A percentile compares a stretch with the other conserved stretches of the same genome.
These are phyloP conservation scores for Aegypius monachus DNA, from an alignment of 2,113 vertebrate genomes.

Conservation along the genomic window DNA sequence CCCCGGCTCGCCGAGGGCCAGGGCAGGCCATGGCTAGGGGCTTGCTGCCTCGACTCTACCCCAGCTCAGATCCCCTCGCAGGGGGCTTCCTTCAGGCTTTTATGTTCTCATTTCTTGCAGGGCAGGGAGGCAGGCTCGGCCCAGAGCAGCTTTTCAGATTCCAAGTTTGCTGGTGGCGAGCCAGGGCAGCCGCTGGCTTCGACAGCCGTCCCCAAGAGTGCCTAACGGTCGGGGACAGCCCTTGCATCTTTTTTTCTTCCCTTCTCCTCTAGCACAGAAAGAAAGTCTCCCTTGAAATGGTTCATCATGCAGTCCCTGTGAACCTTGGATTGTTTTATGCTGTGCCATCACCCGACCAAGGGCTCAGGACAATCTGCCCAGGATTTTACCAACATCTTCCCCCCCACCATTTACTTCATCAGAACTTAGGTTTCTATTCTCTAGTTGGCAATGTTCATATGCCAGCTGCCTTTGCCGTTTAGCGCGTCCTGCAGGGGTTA, in stretches of 20 bases:
- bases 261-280: background rate
- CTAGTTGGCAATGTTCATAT: background rate
- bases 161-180: background rate
- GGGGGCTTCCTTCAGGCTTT: background rate
- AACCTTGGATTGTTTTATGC: background rate
- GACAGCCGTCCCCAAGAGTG: background rate
- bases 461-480: background rate
- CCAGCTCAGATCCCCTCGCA: background rate
- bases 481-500: background rate
- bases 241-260: background rate
- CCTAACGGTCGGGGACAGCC: background rate
- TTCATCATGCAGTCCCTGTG: background rate
- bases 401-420: background rate
- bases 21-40: background rate
- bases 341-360: background rate
- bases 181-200: background rate
- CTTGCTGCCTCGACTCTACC: background rate
- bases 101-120: background rate
- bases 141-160: background rate
- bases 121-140: background rate
- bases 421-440: background rate
- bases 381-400: background rate
- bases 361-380: background rate
- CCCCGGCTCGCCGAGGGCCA: rapidly evolving
- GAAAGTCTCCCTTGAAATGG: background rate